Evolutionary conservation across 2,888 invertebrate species (phyloP), one percentile per base, ranked within the genome.

Genomic region (Nomada ferruginata): DNA sequence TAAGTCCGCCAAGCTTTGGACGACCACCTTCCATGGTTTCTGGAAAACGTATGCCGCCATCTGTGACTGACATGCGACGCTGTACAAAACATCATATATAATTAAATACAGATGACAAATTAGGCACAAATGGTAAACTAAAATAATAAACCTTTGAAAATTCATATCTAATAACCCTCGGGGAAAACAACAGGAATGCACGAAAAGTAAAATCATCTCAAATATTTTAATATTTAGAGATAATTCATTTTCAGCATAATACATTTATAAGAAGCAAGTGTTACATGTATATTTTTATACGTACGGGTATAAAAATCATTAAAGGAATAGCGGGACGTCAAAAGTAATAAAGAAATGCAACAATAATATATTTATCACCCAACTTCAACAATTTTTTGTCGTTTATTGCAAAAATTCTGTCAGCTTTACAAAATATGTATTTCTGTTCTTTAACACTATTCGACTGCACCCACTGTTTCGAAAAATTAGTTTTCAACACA

Each of bases 21-120:
- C 99, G 96, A 29, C 99, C 99, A 68, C 99, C 99, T 95, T 99
- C 99, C 97, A 99, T 98, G 0, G 99, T 98, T 95, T 99, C 99
- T 2, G 99, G 97, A 94, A 98, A 99, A 93, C 97, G 97, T 88
- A 99, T 98, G 84, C 99, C 99, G 85, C 98, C 99, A 93, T 99
- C 99, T 1, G 98, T 98, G 88, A 99, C 99, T 74, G 99, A 99
- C 98, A 99, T 98, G 64, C 98, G 98, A 80, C 98, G 97, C 98
- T 98, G 94, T 88, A 95, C 47, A 77, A 75, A 74, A 84, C 10
- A 85, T 59, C 55, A 59, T 15, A 82, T 3, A 61, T 2, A 69
- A 52, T 68, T 80, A 80, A 4, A 55, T 11, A 59, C 5, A n/a
- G 23, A 26, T 47, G 10, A 53, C 4, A 29, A 60, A 60, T 60